Evolutionary conservation across 2,797 vertebrate species (phyloP).

Genomic region (Acrossocheilus fasciatus): DNA sequence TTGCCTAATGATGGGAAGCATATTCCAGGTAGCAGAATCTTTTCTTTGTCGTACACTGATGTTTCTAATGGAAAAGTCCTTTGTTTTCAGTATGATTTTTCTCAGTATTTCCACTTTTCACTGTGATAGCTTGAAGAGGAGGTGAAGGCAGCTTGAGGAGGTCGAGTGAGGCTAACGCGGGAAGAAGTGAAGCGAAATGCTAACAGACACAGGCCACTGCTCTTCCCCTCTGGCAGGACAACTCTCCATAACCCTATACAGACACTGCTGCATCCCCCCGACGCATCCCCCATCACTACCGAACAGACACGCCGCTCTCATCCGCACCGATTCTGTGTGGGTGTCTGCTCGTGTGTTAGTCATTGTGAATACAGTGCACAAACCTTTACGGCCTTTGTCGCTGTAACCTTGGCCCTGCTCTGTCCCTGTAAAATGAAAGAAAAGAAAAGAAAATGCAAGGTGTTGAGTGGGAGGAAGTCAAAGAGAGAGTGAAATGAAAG

Average conservation of each 20-base stretch:
- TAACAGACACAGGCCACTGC: slow-evolving; percentile 44
- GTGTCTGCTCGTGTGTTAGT: neutral
- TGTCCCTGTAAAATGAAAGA: slow-evolving; percentile 8
- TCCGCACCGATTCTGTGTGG: slow-evolving; percentile 3
- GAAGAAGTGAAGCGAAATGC: slow-evolving; percentile 31
- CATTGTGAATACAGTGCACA: slow-evolving; percentile 29
- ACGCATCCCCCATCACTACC: neutral
- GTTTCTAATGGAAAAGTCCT: neutral
- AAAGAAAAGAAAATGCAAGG: slow-evolving; percentile 22
- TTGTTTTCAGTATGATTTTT: neutral
- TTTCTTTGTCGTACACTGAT: neutral
- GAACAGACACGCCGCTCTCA: neutral
- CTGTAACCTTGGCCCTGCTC: slow-evolving; percentile 35
- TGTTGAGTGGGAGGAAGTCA: slow-evolving; percentile 34
- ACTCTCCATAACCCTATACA: slow-evolving; percentile 28
- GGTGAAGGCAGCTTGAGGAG: slow-evolving; percentile 49
- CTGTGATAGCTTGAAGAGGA: slow-evolving; percentile 4
- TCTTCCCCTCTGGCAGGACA: slow-evolving; percentile 36
- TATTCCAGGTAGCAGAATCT: neutral
- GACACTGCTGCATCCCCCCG: neutral
- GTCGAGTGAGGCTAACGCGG: slow-evolving; percentile 8
- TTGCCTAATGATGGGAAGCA: neutral
- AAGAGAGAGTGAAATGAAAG: slow-evolving; percentile 41
- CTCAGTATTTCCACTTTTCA: neutral
- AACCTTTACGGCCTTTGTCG: slow-evolving; percentile 27